A percentile compares a stretch with the other conserved stretches of the same genome.
These are phyloP conservation scores for Rallus crepitans DNA, from an alignment of 2,797 vertebrate species.

Conservation along the genomic window DNA sequence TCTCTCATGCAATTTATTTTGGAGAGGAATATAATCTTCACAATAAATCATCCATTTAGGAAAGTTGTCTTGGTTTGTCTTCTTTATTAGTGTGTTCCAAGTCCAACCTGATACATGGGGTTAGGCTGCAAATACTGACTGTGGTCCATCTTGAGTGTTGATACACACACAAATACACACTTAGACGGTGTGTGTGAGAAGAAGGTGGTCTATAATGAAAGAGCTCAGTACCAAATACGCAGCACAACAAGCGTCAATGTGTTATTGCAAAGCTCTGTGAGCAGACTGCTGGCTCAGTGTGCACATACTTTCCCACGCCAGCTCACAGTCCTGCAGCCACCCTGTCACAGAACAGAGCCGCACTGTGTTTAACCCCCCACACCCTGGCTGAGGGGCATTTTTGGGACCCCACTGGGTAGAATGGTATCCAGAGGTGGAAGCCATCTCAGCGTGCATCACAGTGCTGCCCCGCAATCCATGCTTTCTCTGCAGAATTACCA, in stretches of 20 bases:
- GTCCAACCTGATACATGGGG: not conserved
- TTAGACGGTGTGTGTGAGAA: rapidly evolving
- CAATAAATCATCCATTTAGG: not conserved
- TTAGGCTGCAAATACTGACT: not conserved
- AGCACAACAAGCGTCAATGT: not conserved
- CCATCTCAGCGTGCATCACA: not conserved
- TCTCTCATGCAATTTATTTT: not conserved
- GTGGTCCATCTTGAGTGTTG: not conserved
- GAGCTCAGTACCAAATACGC: not conserved
- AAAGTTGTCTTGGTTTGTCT: not conserved
- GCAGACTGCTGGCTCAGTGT: not conserved
- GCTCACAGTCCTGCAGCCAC: not conserved
- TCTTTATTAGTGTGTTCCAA: not conserved
- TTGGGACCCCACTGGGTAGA: not conserved
- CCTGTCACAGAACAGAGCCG: not conserved
- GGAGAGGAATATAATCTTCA: not conserved
- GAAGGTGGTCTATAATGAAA: not conserved
- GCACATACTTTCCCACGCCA: not conserved
- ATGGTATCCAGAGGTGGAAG: not conserved
- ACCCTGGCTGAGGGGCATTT: not conserved
- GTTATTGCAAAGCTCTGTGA: not conserved
- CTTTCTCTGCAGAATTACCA: not conserved
- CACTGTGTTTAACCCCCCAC: rapidly evolving
- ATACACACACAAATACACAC: rapidly evolving
- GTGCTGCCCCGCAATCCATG: not conserved